Evolutionary conservation across 1,140 invertebrate species (phyloP).

Genomic region (Hirudo medicinalis): DNA sequence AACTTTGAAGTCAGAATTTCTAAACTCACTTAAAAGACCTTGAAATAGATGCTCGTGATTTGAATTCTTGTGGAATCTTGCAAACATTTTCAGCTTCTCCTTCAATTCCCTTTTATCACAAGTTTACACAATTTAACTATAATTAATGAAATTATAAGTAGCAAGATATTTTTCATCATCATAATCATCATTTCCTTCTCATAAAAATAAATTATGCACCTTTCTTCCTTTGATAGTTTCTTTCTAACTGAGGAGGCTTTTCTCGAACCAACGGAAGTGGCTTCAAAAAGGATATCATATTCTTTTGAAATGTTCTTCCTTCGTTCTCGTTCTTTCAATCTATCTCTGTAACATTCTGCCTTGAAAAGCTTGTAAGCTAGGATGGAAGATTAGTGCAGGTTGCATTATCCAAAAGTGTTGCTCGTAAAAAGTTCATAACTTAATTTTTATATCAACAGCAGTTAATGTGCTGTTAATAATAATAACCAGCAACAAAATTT

Average conservation of each 20-base stretch:
- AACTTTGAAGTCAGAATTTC: no score
- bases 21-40: not conserved
- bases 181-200: not conserved
- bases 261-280: not conserved
- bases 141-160: not conserved
- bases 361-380: constrained; percentile 7
- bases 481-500: no score
- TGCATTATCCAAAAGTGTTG: no score
- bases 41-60: not conserved
- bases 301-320: constrained; percentile 11
- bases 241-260: not conserved
- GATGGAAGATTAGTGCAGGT: no score
- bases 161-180: not conserved
- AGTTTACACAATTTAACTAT: no score
- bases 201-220: not conserved
- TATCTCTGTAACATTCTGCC: not conserved
- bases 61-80: not conserved
- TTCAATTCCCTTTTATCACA: not conserved
- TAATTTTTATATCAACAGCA: no score
- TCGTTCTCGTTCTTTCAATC: constrained; percentile 5
- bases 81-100: not conserved
- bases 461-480: no score
- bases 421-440: no score
- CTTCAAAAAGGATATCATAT: not conserved
- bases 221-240: constrained; percentile 8